Evolutionary conservation across 2,888 invertebrate species (phyloP), one percentile per base, ranked within the genome.

Genomic region (Calameuta filiformis): DNA sequence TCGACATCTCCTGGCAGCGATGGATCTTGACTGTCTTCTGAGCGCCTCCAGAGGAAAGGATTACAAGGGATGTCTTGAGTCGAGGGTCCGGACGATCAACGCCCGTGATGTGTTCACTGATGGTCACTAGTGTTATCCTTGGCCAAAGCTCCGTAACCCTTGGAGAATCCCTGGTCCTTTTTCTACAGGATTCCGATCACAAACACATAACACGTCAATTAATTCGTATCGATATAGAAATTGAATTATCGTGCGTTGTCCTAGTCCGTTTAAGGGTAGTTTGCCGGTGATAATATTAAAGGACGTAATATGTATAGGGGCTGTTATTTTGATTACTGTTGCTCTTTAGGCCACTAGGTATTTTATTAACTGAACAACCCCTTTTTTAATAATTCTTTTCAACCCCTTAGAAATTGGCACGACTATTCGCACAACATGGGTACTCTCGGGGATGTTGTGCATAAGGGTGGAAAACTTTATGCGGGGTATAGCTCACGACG

Each of bases 1-100:
- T 93, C 95, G 94, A 92, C 94, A 94, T 93, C 94, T 94, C 92
- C 94, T 95, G 92, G 96, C 96, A 93, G 96, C 96, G 93, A 96
- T 95, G 93, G 96, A 96, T 94, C 96, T 95, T 93, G 96, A 96
- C 93, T 96, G 96, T 90, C 95, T 95, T 92, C 96, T 94, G 93
- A 96, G 94, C 92, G 95, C 95, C 95, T 96, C 96, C 96, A 95
- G 95, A 92, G 92, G 91, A 93, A 92, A 85, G 83, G 87, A 85
- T 86, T 77, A 74, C 71, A 71, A 56, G 56, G 56, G 56, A 56
- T 56, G 34, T 93, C 83, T 92, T 92, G 83, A 92, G 92, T 87
- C 93, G 92, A 0, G 92, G 92, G 1, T 92, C 92, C n/a, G 92
- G 92, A 86, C 92, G 92, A 1, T 92, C 92, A 80, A 92, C 93